Base-by-base conservation (phyloP, 2,113 vertebrate species). In the Pitta sordida region DNA sequence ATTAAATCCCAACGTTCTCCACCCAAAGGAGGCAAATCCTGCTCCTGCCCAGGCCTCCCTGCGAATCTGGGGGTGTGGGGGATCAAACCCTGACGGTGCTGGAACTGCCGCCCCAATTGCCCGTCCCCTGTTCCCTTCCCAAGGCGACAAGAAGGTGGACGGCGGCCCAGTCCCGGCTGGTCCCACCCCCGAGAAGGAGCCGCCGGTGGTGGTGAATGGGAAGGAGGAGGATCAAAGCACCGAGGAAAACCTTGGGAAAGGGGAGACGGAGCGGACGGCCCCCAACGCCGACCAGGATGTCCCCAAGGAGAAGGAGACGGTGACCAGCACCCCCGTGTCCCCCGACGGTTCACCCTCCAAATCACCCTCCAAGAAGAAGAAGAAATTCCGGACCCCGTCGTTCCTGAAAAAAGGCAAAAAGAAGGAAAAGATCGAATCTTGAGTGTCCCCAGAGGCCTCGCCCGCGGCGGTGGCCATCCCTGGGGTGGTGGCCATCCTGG, bases 341-440 rank as follows among this genome's bases (percentile, higher is more conserved):
- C 99, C 99, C 0, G 99, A 99, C 65, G 99, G 99, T 17, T 99
- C 99, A 0, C 99, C 99, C 14, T 99, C 98, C 91, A 99, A 99
- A 97, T 99, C 99, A 0, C 99, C 99, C 2, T 99, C 99, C 32
- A 99, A 99, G 98, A 99, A 99, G 98, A 99, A 99, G 89, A 99
- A 99, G 98, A 99, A 99, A 97, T 99, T 99, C 98, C 99, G 99
- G 96, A 99, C 99, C 15, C 99, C 99, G 0, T 99, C 99, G 2
- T 99, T 99, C 97, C 98, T 99, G 96, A 99, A 99, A 95, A 99
- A 99, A 96, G 99, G 98, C 97, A 98, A 98, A 96, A 99, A 99
- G 97, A 99, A 99, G 96, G 99, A 99, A 94, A 99, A 99, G 63
- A 98, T 95, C 1, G 99, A 99, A 95, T 98, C 98, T 74, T 99